These are phyloP conservation scores for Pseudocheirus occidentalis DNA, from an alignment of 2,797 vertebrate genomes.

Conservation along the genomic window DNA sequence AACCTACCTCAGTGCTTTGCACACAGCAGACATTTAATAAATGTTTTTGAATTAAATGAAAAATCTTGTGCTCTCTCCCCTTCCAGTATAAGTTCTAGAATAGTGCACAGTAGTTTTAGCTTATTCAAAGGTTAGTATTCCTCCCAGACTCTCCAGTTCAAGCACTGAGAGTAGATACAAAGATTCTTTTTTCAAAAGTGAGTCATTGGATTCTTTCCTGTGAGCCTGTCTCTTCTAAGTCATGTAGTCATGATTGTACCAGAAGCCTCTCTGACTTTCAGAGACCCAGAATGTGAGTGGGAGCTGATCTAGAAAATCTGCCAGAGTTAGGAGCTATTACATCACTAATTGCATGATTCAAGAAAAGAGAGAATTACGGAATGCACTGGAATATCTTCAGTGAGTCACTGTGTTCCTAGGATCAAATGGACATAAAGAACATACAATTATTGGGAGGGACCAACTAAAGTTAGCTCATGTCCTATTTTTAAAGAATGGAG, in stretches of 20 bases:
- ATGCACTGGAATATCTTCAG: conserved; percentile 4
- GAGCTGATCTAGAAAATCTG: conserved; percentile 36
- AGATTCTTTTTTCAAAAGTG: background rate
- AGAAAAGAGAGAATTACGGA: background rate
- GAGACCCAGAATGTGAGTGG: background rate
- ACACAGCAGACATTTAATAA: background rate
- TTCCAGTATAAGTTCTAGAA: too few species aligned
- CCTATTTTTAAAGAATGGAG: background rate
- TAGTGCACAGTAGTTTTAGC: accelerated
- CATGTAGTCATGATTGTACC: background rate
- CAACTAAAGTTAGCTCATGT: conserved; percentile 4
- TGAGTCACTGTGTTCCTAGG: conserved; percentile 52
- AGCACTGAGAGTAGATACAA: background rate
- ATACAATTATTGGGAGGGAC: conserved; percentile 1
- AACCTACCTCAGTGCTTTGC: background rate
- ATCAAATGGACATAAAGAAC: conserved; percentile 23
- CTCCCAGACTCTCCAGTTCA: background rate
- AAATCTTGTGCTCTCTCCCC: background rate
- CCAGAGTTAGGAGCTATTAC: conserved; percentile 52
- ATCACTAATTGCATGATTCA: conserved; percentile 50
- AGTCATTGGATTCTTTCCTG: background rate
- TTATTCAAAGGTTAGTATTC: background rate
- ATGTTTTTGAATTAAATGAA: background rate
- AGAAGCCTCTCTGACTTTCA: background rate
- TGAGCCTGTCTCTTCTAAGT: conserved; percentile 7